A percentile compares a stretch with the other conserved stretches of the same genome.
phyloP scores from a whole-genome alignment of 2,888 invertebrate species.

The Osedax frankpressi region DNA sequence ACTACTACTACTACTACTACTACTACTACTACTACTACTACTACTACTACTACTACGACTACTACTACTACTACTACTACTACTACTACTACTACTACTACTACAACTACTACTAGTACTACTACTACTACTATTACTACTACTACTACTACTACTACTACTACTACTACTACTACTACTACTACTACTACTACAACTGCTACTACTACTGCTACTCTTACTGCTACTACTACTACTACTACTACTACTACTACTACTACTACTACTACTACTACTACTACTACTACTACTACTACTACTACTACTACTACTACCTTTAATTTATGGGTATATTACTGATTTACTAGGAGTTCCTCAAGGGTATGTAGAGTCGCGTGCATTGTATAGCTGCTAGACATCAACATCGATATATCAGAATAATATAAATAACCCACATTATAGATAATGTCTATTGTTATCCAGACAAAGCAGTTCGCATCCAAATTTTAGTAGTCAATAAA shows the following conservation, averaged over 20 bases:
- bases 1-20: not conserved
- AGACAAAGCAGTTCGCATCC: too few relatives aligned
- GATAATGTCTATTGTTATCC: too few relatives aligned
- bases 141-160: not conserved
- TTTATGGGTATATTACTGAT: too few relatives aligned
- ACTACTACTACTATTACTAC: not conserved
- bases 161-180: not conserved
- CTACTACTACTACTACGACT: not conserved
- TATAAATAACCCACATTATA: too few relatives aligned
- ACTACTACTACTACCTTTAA: not conserved
- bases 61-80: not conserved
- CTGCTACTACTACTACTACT: not conserved
- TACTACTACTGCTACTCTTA: not conserved
- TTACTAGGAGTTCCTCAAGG: too few relatives aligned
- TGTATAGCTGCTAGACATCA: too few relatives aligned
- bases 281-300: not conserved
- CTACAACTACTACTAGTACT: not conserved
- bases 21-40: not conserved
- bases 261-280: not conserved
- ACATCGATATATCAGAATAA: too few relatives aligned
- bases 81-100: not conserved
- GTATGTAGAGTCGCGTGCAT: too few relatives aligned
- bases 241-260: not conserved
- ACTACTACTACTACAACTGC: not conserved
- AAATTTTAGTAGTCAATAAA: too few relatives aligned